Evolutionary conservation across 1,140 invertebrate genomes (phyloP), one percentile per base, ranked within the genome.

Genomic region (Phortica variegata): DNA sequence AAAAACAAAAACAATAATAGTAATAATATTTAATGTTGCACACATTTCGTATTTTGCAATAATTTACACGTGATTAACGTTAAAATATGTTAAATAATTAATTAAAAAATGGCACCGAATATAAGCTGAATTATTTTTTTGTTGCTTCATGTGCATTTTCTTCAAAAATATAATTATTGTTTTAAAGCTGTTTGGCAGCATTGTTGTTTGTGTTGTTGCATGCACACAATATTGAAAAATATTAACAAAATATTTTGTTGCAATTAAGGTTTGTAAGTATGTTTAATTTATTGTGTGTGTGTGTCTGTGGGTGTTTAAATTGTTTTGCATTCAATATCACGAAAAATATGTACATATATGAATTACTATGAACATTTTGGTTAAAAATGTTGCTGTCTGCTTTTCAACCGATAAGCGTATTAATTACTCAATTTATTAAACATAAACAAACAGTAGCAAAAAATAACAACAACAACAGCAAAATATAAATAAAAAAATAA

Each of bases 31-130:
- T 42, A 47, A 31, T 34, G 33, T 18, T 21, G 13, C 15, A 21
- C 18, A 23, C 29, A 45, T 49, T 39, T 29, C 0, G 19, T 40
- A 17, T 39, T 16, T 29, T 32, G 36, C 41, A 45, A 56, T 52
- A 55, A 53, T 52, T 63, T 56, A 33, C 47, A 53, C 53, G 49
- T 57, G 52, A 66, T 62, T 60, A 63, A 60, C 60, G 57, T 43
- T 33, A 36, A 45, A 55, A 68, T 55, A 57, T 68, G 54, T 55
- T 60, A 13, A 60, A 63, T 56, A 58, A 68, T 68, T 62, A 53
- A 68, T 68, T 68, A 52, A 32, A 50, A n/a, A n/a, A n/a, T n/a
- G n/a, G n/a, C n/a, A n/a, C n/a, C n/a, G n/a, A 26, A 26, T 6
- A 26, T 26, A 26, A 26, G 10, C 10, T 26, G 23, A 26, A 26